phyloP scores from a whole-genome alignment of 2,888 invertebrate genomes.

The Ceraclea dissimilis region DNA sequence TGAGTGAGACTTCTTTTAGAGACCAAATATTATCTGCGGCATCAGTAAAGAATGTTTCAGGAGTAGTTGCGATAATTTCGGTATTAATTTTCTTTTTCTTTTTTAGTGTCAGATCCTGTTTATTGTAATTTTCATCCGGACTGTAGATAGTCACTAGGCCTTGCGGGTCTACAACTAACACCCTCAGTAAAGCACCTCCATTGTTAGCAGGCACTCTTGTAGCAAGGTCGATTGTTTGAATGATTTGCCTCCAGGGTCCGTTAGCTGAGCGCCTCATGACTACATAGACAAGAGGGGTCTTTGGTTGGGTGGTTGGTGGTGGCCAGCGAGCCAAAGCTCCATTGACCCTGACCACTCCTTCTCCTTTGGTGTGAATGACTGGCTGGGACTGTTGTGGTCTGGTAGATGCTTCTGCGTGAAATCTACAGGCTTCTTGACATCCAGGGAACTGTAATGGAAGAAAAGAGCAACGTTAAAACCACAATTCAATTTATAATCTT shows the following conservation, averaged over 20 bases:
- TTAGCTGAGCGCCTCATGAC: slow-evolving; percentile 59
- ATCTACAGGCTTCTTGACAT: slow-evolving; percentile 64
- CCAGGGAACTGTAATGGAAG: slow-evolving; percentile 58
- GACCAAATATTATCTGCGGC: slow-evolving; percentile 51
- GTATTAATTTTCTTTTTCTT: slow-evolving; percentile 43
- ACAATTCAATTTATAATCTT: too few species aligned
- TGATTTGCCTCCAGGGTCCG: slow-evolving; percentile 59
- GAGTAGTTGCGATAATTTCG: slow-evolving; percentile 45
- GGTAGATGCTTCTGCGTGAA: slow-evolving; percentile 55
- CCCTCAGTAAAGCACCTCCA: slow-evolving; percentile 57
- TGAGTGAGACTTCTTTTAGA: slow-evolving; percentile 59
- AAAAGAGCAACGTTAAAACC: too few species aligned
- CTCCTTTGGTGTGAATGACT: slow-evolving; percentile 62
- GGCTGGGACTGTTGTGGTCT: slow-evolving; percentile 58
- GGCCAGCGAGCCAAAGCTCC: slow-evolving; percentile 60
- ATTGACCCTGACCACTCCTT: slow-evolving; percentile 57
- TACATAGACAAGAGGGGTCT: slow-evolving; percentile 58
- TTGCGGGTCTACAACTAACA: slow-evolving; percentile 62
- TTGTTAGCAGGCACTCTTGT: slow-evolving; percentile 58
- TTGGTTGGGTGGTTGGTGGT: slow-evolving; percentile 51
- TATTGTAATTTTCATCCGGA: slow-evolving; percentile 53
- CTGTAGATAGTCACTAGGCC: slow-evolving; percentile 65
- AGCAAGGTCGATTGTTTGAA: slow-evolving; percentile 57
- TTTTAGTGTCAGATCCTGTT: slow-evolving; percentile 31
- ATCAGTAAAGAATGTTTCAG: slow-evolving; percentile 41